Conservation (phyloP, 2,113 vertebrate genomes). For the Marcusenius ussheri region DNA sequence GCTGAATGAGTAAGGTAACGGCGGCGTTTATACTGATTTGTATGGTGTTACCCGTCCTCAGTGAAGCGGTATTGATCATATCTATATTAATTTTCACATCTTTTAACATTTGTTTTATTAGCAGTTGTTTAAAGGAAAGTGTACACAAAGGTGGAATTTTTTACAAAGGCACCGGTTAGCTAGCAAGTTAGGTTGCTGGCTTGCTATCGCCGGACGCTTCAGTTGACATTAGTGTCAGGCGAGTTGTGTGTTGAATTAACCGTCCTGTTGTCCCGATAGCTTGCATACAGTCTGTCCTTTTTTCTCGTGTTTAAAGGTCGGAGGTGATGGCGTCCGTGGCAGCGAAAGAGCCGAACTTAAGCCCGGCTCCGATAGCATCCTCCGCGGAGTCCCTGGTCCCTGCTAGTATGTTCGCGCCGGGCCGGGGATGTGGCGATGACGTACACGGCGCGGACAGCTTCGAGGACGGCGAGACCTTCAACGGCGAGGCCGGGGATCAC, state of each 20-base stretch:
- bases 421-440: constrained; percentile 58
- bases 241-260: neutral
- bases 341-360: constrained; percentile 38
- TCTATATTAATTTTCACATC: neutral
- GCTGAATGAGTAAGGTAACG: neutral
- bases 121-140: neutral
- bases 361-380: constrained; percentile 39
- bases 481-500: constrained; percentile 68
- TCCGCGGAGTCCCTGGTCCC: constrained; percentile 66
- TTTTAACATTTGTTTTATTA: neutral
- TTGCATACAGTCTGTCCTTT: neutral
- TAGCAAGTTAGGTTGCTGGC: neutral
- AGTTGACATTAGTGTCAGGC: neutral
- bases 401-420: constrained; percentile 82
- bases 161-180: neutral
- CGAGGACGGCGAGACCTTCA: constrained; percentile 47
- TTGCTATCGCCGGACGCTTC: neutral
- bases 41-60: neutral
- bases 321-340: constrained; percentile 58
- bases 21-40: neutral
- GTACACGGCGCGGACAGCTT: constrained; percentile 34
- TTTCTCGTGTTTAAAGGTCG: constrained; percentile 5
- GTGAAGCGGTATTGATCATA: neutral
- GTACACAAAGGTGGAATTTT: neutral
- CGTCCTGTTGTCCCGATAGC: neutral